A percentile compares a stretch with the other conserved stretches of the same genome.
Conservation (phyloP, 2,113 vertebrate species). For the Herpailurus yagouaroundi region DNA sequence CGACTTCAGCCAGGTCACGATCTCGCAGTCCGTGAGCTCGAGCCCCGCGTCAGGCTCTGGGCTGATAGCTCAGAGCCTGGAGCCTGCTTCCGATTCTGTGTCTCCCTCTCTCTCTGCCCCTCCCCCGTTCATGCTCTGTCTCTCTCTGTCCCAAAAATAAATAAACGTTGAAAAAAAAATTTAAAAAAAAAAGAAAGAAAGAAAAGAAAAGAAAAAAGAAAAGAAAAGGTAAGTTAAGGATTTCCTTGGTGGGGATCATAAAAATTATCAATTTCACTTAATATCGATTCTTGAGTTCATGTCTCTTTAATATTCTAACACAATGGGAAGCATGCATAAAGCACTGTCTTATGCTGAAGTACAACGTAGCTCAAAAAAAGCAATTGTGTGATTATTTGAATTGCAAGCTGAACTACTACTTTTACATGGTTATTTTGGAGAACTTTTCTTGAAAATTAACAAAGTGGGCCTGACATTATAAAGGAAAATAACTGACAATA, state of each 20-base stretch:
- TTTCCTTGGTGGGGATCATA: background rate
- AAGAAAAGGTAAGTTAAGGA: background rate
- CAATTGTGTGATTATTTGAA: background rate
- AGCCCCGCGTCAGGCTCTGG: no score
- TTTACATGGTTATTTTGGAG: background rate
- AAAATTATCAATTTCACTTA: background rate
- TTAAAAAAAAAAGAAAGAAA: background rate
- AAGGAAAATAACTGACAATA: background rate
- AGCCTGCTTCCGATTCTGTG: no score
- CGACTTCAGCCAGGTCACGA: no score
- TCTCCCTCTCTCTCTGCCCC: no score
- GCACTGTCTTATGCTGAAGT: background rate
- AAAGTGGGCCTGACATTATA: background rate
- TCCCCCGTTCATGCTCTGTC: no score
- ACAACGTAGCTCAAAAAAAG: background rate
- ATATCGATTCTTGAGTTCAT: background rate
- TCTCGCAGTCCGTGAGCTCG: no score
- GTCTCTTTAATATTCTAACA: background rate
- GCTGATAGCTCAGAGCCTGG: no score
- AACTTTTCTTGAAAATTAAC: slow-evolving; percentile 20
- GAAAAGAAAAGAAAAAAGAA: background rate
- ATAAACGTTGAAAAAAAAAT: no score
- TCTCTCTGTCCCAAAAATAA: no score
- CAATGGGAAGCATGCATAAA: background rate
- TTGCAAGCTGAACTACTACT: background rate